Evolutionary conservation across 2,797 vertebrate species (phyloP).

Genomic region (Rhabdomys pumilio): DNA sequence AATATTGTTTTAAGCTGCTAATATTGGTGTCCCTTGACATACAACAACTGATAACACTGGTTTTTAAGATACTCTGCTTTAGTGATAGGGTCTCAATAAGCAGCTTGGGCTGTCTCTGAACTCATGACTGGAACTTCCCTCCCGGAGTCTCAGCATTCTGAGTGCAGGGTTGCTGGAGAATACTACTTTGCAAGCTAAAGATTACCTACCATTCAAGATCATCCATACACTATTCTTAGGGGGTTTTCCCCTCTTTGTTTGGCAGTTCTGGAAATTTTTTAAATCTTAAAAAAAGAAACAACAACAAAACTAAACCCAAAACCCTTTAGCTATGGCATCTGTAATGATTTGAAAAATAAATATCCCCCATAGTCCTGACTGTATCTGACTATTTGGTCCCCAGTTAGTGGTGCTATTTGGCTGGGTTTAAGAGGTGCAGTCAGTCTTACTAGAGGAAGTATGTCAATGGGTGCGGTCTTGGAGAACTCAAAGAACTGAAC

Average conservation of each 20-base stretch:
- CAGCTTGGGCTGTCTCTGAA: background rate
- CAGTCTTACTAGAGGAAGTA: background rate
- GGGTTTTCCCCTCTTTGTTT: background rate
- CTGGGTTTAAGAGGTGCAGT: background rate
- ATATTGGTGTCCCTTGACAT: constrained; percentile 18
- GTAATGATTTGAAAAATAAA: background rate
- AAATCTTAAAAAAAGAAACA: background rate
- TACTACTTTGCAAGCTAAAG: background rate
- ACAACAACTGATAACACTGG: background rate
- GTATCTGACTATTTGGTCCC: background rate
- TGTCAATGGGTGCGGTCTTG: background rate
- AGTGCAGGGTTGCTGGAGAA: background rate
- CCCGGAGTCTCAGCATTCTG: background rate
- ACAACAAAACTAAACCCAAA: background rate
- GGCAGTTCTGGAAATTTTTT: background rate
- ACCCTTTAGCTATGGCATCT: constrained; percentile 11
- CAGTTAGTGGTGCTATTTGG: background rate
- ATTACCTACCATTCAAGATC: background rate
- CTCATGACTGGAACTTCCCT: background rate
- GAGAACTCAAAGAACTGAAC: background rate
- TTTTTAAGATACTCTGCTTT: background rate
- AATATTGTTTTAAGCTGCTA: constrained; percentile 47
- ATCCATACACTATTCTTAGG: background rate
- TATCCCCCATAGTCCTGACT: background rate
- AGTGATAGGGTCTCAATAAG: background rate